Base-by-base conservation (phyloP, 2,888 invertebrate species). In the Polylopha cassiicola region DNA sequence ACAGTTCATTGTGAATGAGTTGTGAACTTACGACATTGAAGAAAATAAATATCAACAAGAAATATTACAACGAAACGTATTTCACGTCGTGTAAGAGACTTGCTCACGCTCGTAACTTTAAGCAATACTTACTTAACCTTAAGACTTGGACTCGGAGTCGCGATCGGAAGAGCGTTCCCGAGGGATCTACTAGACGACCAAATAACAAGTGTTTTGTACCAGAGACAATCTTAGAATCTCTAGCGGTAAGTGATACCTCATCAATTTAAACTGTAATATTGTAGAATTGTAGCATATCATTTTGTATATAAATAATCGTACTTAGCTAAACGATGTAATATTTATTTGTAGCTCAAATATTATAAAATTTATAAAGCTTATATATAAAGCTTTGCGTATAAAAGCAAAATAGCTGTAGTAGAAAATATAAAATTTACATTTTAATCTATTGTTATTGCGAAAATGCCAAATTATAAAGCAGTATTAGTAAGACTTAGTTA, bases 251-350 rank as follows among this genome's bases (percentile, higher is more conserved):
- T 68, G 65, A 71, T 64, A 65, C 55, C 53, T 58, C 47, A 56
- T 37, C 36, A 54, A 49, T 44, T 44, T 11, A 46, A 21, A 43
- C 50, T 53, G 44, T 52, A 51, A 58, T 54, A 61, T 29, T 24
- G 59, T 66, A 66, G 63, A 44, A 48, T 57, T 45, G 60, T 72
- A 71, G 70, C 74, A 75, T 75, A 75, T 75, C 74, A 72, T 34
- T 34, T 43, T 50, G 42, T 39, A 48, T 39, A 47, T 51, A 49
- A 53, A 53, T 46, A 38, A 5, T 17, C 39, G 33, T n/a, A n/a
- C n/a, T n/a, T 37, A 17, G 31, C 15, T 14, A 15, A 14, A 9
- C n/a, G n/a, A n/a, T n/a, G n/a, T n/a, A n/a, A n/a, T n/a, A n/a
- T n/a, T n/a, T n/a, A n/a, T n/a, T n/a, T n/a, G n/a, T n/a, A n/a